Evolutionary conservation across 2,113 vertebrate species (phyloP), one percentile per base, ranked within the genome.

Genomic region (Thymallus thymallus): DNA sequence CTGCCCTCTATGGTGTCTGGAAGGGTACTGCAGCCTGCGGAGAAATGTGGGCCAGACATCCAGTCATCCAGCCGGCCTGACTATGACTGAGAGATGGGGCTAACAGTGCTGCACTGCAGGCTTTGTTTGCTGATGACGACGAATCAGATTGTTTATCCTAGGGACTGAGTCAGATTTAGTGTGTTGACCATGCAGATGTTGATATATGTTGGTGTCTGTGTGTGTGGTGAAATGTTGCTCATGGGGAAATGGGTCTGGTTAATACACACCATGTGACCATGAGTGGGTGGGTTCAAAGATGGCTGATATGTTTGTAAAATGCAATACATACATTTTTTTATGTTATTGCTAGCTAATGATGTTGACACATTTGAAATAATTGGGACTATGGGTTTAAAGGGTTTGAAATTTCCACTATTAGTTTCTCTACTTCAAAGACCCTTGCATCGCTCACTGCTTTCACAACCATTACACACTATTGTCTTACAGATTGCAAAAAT

Each of bases 1-100:
- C 85, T 84, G 86, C 88, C 88, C 84, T 80, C 90, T 88, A 68
- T 77, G 82, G 90, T 82, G 85, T 91, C 83, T 88, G 77, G 45
- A 3, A 22, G 48, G 66, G 2, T 76, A 69, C 60, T 77, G 79
- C 81, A 86, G 72, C n/a, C 16, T 46, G 13, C 6, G 13, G n/a
- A 55, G 35, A 18, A 41, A 55, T n/a, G 22, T 63, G 56, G 51
- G 69, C 23, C 76, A 78, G 69, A 76, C 73, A 51, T 16, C 48
- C 16, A 51, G 48, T 51, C 48, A 55, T 41, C 51, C 69, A 24
- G 35, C n/a, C 35, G 0, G 51, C 4, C 4, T 10, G 14, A 58
- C 55, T 30, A 10, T 4, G 2, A 29, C 68, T 35, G 67, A 24
- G 20, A 24, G 29, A 22, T 48, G 23, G 41, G 18, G 20, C 23